Evolutionary conservation across 2,888 invertebrate species (phyloP), one percentile per base, ranked within the genome.

Genomic region (Cremastinae sp.): DNA sequence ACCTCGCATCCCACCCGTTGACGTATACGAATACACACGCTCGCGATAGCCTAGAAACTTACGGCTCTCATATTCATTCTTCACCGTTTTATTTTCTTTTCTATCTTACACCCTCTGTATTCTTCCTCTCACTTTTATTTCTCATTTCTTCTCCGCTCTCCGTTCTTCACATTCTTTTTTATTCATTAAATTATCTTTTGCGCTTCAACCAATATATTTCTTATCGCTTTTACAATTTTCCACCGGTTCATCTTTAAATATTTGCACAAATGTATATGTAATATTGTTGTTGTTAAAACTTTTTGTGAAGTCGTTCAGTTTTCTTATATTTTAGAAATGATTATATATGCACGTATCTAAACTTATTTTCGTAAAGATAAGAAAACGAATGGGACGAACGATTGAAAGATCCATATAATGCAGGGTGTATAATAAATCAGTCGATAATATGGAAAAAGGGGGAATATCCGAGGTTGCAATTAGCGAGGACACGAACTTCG

Each of bases 31-130:
- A 68, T 62, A 49, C 36, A 49, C 36, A 47, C 53, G 28, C 28
- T 28, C 28, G 5, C 8, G 14, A 58, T 61, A 47, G 38, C 14
- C 22, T n/a, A n/a, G 36, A 49, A 75, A 66, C 66, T 72, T 58
- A 75, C 18, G 43, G 71, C 66, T 62, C 66, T 72, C 65, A 61
- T 61, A 51, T 71, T 72, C 66, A 28, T 45, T 56, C 56, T 34
- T 12, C 38, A 34, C 36, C 18, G 22, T 59, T 28, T 54, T 22
- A 45, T 28, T 47, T 74, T 16, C 49, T 59, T 36, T 47, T 14
- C 61, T 47, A 14, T 54, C 45, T 10, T 14, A 4, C 14, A 20
- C 47, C 1, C 47, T 16, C 36, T 36, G 14, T 14, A 41, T 69
- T 64, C 20, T 64, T 64, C 12, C 28, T 49, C 62, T 49, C 62